phyloP scores from a whole-genome alignment of 2,113 vertebrate genomes.

The Bujurquina vittata region DNA sequence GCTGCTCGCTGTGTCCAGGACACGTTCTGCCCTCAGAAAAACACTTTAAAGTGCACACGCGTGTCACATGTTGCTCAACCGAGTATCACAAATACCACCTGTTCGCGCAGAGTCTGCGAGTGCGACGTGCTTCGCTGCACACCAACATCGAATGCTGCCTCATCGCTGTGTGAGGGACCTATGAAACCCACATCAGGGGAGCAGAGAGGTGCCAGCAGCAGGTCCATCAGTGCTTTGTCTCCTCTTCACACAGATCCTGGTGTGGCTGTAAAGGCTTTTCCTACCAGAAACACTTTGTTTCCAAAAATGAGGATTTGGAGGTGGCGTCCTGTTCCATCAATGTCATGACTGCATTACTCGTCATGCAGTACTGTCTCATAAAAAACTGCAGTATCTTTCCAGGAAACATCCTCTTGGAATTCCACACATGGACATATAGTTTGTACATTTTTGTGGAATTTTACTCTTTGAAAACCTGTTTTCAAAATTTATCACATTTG shows the following conservation, averaged over 20 bases:
- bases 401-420: not conserved
- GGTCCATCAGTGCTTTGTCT: not conserved
- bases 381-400: too few species aligned
- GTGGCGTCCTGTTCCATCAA: too few species aligned
- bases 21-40: not conserved
- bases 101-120: not conserved
- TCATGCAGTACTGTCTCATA: fast-evolving
- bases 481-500: too few species aligned
- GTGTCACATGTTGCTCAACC: not conserved
- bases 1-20: not conserved
- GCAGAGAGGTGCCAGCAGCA: not conserved
- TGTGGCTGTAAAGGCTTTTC: too few species aligned
- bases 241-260: not conserved
- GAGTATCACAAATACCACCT: not conserved
- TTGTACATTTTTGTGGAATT: too few species aligned
- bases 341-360: not conserved
- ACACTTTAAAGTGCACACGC: not conserved
- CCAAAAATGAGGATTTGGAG: fast-evolving
- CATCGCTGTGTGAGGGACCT: not conserved
- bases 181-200: not conserved
- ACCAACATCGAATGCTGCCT: not conserved
- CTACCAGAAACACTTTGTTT: not conserved
- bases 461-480: too few species aligned
- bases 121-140: not conserved
- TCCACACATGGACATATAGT: too few species aligned